Base-by-base conservation (phyloP, 2,888 invertebrate genomes). In the Odontocolon sp. region DNA sequence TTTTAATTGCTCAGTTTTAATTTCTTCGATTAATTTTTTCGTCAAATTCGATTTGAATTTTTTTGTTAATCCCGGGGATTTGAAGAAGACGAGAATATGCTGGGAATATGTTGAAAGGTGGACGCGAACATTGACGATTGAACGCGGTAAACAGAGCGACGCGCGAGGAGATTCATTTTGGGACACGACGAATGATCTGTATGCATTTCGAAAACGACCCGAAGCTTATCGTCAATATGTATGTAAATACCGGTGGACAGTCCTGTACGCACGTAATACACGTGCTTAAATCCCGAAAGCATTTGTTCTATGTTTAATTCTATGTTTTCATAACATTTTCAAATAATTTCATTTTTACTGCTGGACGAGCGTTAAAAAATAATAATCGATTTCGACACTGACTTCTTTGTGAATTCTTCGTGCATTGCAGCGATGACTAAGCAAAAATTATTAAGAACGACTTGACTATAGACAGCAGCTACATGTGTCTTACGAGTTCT, bases 121-220 rank as follows among this genome's bases (percentile, higher is more conserved):
- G 42, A 45, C 21, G 61, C 9, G 45, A 61, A 21, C 59, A 45
- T 61, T 28, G 31, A 45, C 59, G 42, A 45, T 61, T 45, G n/a
- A 31, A 31, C 18, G 45, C 21, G 11, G 45, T 61, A 61, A 61
- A 61, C 61, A 45, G 45, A 61, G 45, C 45, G 61, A 47, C 61
- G 45, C 33, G 31, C 18, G 47, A 23, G 47, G 18, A 18, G 31
- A 42, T 31, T 42, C 45, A 21, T 45, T 61, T 61, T 21, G 18
- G 21, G 31, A 45, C 26, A 42, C 61, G 61, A 45, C 33, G 61
- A 59, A 61, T 11, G 23, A 40, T 45, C 61, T 45, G 31, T 45
- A 31, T 61, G 45, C 11, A 21, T 61, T 61, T 45, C 11, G 21
- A 61, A 47, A 47, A 33, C 45, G 21, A 11, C 18, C 26, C 28